Conservation (phyloP, 2,797 vertebrate genomes). For the Enoplosus armatus region DNA sequence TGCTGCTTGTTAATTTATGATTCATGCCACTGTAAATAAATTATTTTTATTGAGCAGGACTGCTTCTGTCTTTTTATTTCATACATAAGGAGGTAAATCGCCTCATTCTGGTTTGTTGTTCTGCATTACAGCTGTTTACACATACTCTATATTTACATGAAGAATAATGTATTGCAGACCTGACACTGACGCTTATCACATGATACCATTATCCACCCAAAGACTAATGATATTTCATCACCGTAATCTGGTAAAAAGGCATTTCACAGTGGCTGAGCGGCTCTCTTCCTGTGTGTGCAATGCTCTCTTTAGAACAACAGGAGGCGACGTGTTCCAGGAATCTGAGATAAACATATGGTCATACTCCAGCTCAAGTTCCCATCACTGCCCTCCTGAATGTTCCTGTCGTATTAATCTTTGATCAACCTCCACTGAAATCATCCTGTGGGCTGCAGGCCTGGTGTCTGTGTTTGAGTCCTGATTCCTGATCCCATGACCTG, state of each 20-base stretch:
- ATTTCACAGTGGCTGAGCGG: background rate
- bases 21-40: constrained; percentile 99
- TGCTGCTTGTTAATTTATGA: constrained; percentile 97
- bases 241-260: background rate
- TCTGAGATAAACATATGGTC: background rate
- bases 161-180: background rate
- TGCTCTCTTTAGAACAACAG: constrained; percentile 13
- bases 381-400: background rate
- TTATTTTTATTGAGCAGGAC: constrained; percentile 87
- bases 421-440: too few species aligned
- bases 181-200: background rate
- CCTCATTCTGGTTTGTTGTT: background rate
- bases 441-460: too few species aligned
- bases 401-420: background rate
- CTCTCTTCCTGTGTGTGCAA: background rate
- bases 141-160: background rate
- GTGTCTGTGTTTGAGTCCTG: background rate
- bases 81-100: background rate
- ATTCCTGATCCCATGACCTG: background rate
- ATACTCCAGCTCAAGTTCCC: background rate
- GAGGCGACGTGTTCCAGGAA: background rate
- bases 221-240: background rate
- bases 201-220: background rate
- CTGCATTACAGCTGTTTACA: background rate
- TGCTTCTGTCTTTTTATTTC: constrained; percentile 47